Conservation (phyloP, 2,888 invertebrate genomes). For the Netelia fuscicornis region DNA sequence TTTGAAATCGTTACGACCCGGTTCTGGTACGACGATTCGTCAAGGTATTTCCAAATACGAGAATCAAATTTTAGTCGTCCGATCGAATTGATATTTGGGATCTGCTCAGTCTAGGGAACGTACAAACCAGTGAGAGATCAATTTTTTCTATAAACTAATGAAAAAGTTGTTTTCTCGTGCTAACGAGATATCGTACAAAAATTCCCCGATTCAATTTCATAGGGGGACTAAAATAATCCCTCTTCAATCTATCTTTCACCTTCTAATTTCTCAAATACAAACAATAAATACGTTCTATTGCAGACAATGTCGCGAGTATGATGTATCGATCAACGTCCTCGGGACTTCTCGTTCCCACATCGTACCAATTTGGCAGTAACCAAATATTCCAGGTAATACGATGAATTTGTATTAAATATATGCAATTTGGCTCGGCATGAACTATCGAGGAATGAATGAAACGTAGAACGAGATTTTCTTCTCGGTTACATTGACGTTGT, state of each 20-base stretch:
- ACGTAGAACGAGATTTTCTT: conserved; percentile 17
- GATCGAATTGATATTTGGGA: neutral
- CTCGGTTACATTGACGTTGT: conserved; percentile 1
- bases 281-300: conserved; percentile 30
- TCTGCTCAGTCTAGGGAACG: neutral
- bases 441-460: conserved; percentile 41
- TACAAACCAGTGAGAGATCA: neutral
- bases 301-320: conserved; percentile 86
- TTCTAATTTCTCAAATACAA: neutral
- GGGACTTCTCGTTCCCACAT: conserved; percentile 87
- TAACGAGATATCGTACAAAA: neutral
- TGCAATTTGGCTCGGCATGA: conserved; percentile 29
- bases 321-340: conserved; percentile 89
- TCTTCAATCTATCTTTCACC: neutral
- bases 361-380: conserved; percentile 87
- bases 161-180: no score
- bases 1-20: conserved; percentile 81
- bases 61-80: neutral
- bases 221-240: neutral
- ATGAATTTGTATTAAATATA: neutral
- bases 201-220: neutral
- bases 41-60: conserved; percentile 75
- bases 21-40: conserved; percentile 77
- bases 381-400: conserved; percentile 88
- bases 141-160: neutral